Conservation (phyloP, 30 jellyfish, hydroid and myxozoan genomes). For the Sanderia malayensis region DNA sequence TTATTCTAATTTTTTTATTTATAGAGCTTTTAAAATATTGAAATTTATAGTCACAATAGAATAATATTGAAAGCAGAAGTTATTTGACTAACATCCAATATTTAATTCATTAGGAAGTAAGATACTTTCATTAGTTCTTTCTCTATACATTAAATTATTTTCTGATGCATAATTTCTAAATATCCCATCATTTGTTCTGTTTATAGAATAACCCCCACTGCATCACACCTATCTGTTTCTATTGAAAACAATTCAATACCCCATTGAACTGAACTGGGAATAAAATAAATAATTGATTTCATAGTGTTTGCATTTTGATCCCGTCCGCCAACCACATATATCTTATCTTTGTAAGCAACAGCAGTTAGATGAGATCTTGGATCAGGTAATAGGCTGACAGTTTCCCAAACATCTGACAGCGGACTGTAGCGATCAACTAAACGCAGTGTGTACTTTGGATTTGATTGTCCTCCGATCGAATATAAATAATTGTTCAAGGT, state of each 20-base stretch:
- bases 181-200: too few species aligned
- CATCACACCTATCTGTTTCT: slow-evolving; percentile 56
- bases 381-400: slow-evolving; percentile 52
- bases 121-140: too few species aligned
- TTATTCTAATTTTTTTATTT: too few species aligned
- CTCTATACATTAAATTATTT: too few species aligned
- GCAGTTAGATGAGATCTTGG: slow-evolving; percentile 65
- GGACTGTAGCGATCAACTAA: slow-evolving; percentile 59
- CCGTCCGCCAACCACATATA: slow-evolving; percentile 61
- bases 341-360: slow-evolving; percentile 35
- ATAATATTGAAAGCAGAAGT: too few species aligned
- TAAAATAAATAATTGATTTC: slow-evolving; percentile 36
- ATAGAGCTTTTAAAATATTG: too few species aligned
- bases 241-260: slow-evolving; percentile 25
- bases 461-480: slow-evolving; percentile 66
- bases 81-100: too few species aligned
- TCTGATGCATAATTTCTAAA: too few species aligned
- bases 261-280: slow-evolving; percentile 46
- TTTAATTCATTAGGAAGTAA: too few species aligned
- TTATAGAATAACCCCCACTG: slow-evolving; percentile 36
- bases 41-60: too few species aligned
- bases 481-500: slow-evolving; percentile 17
- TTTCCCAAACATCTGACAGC: slow-evolving; percentile 55
- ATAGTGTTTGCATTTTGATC: slow-evolving; percentile 60
- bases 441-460: slow-evolving; percentile 55